Evolutionary conservation across 2,888 invertebrate genomes (phyloP), one percentile per base, ranked within the genome.

Genomic region (Carabus problematicus): DNA sequence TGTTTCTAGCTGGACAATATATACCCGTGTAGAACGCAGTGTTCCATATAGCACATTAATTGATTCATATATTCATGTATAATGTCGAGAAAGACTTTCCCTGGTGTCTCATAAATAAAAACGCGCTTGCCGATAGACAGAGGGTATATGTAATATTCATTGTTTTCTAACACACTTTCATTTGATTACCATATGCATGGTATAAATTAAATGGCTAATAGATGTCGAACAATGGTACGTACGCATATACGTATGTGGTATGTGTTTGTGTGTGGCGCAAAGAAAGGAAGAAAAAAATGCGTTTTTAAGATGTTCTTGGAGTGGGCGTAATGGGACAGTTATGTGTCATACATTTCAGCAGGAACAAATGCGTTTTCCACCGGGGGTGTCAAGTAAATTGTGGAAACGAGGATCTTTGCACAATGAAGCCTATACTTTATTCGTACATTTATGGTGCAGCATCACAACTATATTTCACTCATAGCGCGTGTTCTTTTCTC

Each of bases 371-470:
- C 41, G 47, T 49, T 40, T 56, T 59, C 66, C 66, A 47, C 59
- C 52, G 59, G 6, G 29, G 52, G 68, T 61, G 61, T 68, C 68
- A 68, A 61, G 52, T 68, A 68, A 68, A 68, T 68, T 68, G 60
- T 61, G 45, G 45, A 60, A 68, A 55, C 60, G 47, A 54, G 49
- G 66, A 58, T 66, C 49, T 66, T 66, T 12, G 66, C 66, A 68
- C 68, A 68, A 68, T 68, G 68, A 68, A 68, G 14, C 49, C 61
- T 61, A 68, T 68, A 61, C 45, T 54, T 68, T 68, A 68, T 61
- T 68, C 55, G 40, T 61, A 68, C 68, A 68, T 68, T 68, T 68
- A 68, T 68, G 61, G 68, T 49, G 6, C 52, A 67, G 54, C 61
- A 60, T 61, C 43, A 42, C 52, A 47, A 56, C 56, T 56, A 56